phyloP scores from a whole-genome alignment of 2,113 vertebrate species.

The Lepus europaeus region DNA sequence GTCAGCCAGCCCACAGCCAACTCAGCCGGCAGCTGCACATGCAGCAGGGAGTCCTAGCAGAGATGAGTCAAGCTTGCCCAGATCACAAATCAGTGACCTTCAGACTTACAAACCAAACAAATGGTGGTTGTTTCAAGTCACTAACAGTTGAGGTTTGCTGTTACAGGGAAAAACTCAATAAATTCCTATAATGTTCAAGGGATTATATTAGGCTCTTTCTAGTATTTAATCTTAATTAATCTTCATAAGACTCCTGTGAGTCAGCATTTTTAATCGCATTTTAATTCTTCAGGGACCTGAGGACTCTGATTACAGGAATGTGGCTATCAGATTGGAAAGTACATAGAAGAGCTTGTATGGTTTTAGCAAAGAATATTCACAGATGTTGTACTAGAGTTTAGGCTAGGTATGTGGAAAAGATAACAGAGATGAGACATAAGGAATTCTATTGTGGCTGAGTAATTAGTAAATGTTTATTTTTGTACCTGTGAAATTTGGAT shows the following conservation, averaged over 20 bases:
- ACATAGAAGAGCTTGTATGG: background rate
- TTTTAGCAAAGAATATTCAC: slow-evolving; percentile 11
- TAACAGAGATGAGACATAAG: background rate
- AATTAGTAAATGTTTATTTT: background rate
- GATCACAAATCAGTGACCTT: background rate
- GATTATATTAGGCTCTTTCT: background rate
- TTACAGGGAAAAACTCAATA: background rate
- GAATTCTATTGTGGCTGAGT: background rate
- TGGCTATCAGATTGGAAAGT: background rate
- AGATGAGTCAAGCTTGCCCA: background rate
- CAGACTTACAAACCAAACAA: background rate
- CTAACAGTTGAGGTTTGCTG: background rate
- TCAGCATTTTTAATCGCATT: background rate
- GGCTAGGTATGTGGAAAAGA: background rate
- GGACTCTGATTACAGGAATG: background rate
- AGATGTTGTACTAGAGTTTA: background rate
- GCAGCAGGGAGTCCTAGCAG: background rate
- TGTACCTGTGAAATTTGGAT: background rate
- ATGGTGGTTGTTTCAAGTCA: background rate
- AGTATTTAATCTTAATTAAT: background rate
- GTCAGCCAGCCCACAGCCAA: background rate
- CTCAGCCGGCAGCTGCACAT: background rate
- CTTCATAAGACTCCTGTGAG: background rate
- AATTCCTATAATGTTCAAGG: background rate
- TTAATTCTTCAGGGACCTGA: background rate